Percentiles rank a stretch among this genome's conserved stretches.
These are phyloP conservation scores for Coryphaenoides rupestris DNA, from an alignment of 2,113 vertebrate species.

Conservation along the genomic window DNA sequence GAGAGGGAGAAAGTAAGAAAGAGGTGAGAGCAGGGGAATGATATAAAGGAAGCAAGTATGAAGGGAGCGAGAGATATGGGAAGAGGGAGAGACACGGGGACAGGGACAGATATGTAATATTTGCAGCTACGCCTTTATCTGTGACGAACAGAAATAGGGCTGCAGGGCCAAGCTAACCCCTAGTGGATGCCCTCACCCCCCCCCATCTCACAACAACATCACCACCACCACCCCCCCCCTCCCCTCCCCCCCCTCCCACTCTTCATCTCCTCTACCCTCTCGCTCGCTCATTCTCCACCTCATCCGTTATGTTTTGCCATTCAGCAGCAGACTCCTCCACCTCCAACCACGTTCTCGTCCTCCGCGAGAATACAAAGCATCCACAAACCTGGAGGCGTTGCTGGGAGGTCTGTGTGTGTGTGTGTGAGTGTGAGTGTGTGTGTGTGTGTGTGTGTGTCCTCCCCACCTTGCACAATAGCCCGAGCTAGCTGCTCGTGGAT, in stretches of 20 bases:
- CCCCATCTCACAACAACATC: no score
- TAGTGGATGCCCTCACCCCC: conserved; percentile 1
- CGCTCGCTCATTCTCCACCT: neutral
- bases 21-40: no score
- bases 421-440: conserved; percentile 6
- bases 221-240: neutral
- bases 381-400: conserved; percentile 37
- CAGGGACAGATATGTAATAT: conserved; percentile 15
- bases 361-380: conserved; percentile 30
- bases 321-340: no score
- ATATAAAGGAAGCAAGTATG: no score
- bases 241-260: neutral
- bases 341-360: neutral
- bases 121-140: conserved; percentile 48
- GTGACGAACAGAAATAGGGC: conserved; percentile 44
- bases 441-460: conserved; percentile 12
- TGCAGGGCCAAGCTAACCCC: conserved; percentile 32
- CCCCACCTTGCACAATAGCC: no score
- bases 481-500: no score
- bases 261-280: neutral
- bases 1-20: neutral
- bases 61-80: no score
- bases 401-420: conserved; percentile 31
- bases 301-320: no score
- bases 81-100: neutral